A percentile compares a stretch with the other conserved stretches of the same genome.
Evolutionary conservation across 1,140 invertebrate genomes (phyloP).

Genomic region (Hycleus phaleratus): DNA sequence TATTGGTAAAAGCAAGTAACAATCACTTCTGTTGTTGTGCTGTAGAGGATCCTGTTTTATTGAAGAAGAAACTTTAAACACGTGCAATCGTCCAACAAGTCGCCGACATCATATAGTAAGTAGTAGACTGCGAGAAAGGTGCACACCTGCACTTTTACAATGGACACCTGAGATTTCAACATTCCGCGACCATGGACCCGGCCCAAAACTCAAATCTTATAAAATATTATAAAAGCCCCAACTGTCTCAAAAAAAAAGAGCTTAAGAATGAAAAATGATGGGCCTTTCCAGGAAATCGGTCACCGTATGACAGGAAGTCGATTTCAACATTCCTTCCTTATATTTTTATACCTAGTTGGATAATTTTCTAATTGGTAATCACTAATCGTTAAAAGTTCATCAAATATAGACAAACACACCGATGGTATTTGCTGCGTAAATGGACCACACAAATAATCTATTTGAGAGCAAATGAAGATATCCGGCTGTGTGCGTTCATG

Average conservation of each 20-base stretch:
- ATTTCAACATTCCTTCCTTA: too few relatives aligned
- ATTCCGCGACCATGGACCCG: constrained; percentile 17
- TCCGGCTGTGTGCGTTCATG: constrained; percentile 1
- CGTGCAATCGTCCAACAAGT: constrained; percentile 9
- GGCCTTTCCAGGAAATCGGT: not conserved
- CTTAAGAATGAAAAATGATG: constrained; percentile 13
- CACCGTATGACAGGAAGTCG: not conserved
- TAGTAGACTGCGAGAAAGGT: constrained; percentile 8
- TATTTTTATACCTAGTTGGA: too few relatives aligned
- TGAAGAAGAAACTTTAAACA: constrained; percentile 5
- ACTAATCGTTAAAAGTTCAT: not conserved
- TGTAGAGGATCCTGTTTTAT: not conserved
- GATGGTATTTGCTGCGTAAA: not conserved
- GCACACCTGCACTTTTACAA: constrained; percentile 26
- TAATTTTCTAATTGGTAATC: too few relatives aligned
- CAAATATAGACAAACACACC: not conserved
- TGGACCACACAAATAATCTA: constrained; percentile 1
- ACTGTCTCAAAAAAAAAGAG: constrained; percentile 6
- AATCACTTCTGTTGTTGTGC: not conserved
- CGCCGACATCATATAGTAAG: constrained; percentile 2
- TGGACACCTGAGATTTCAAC: constrained; percentile 25
- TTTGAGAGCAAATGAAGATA: not conserved
- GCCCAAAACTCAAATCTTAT: constrained; percentile 11
- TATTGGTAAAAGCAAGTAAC: not conserved
- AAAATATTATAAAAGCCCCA: constrained; percentile 6